Base-by-base conservation (phyloP, 1,140 invertebrate genomes). In the Helicoverpa armigera region DNA sequence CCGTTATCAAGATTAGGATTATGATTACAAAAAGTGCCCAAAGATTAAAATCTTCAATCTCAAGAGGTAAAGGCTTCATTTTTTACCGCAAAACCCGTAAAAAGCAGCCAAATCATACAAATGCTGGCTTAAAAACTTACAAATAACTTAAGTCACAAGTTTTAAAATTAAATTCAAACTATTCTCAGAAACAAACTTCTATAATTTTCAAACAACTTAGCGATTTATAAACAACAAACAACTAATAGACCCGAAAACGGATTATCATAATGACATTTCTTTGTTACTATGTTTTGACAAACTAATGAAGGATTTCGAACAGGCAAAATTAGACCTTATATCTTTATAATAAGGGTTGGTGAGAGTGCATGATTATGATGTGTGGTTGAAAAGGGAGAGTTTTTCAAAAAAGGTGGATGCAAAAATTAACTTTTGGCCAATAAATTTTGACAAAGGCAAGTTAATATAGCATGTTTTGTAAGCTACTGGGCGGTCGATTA, bases 401-500 rank as follows among this genome's bases (percentile, higher is more conserved):
- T 82, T 78, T 80, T 60, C 70, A 53, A 60, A 82, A 78, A 82
- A 76, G 65, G 18, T 56, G 56, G 79, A 72, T 83, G 82, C 78
- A 61, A 82, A 86, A 87, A 88, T 88, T 88, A 89, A 86, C 82
- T 88, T 87, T 90, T 86, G 87, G 54, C 85, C 88, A 87, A 87
- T 91, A 89, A 89, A 53, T 88, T 87, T 85, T 80, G 73, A 92
- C 87, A 90, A 90, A 81, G 83, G 81, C 9, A 74, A 83, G 79
- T 76, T 83, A 88, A 87, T 87, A 86, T 67, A 75, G 70, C 84
- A 76, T 86, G 76, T 61, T 83, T 35, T 80, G 70, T 67, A 77
- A 14, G 86, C 90, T 92, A 90, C 89, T 86, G 88, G 90, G 89
- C 88, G 90, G 90, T 88, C 89, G 70, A n/a, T 11, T 2, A 74